Evolutionary conservation across 2,797 vertebrate species (phyloP), one percentile per base, ranked within the genome.

Genomic region (Fistularia commersonii): DNA sequence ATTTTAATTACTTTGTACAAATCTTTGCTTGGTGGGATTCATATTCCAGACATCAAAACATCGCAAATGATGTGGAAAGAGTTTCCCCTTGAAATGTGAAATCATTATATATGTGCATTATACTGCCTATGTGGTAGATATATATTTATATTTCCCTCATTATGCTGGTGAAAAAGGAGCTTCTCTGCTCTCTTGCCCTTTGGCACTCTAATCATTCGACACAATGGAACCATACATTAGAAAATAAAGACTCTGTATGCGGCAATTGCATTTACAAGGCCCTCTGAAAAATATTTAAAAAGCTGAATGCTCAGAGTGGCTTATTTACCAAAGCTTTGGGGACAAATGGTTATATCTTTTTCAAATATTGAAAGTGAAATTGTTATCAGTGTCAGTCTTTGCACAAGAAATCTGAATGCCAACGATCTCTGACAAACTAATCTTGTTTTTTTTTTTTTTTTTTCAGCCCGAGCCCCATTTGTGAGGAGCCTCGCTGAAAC

Each of bases 171-270:
- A 51, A 76, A 65, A 57, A 59, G 64, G 11, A 54, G 48, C 32
- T 14, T 51, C 54, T 58, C 51, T 51, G 58, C 61, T 64, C 54
- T 44, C 9, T 66, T 60, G 53, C 39, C 44, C 50, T 45, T 56
- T 44, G 5, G 66, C 9, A 3, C 52, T 66, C 37, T 53, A 63
- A 68, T 80, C 61, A 70, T 66, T 66, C 61, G 52, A 74, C 63
- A 71, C 55, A 73, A 70, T 60, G 23, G 63, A 32, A 54, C 35
- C 57, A 69, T 62, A 36, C 41, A 64, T 41, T 41, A 54, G 47
- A 65, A 69, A 59, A 64, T 70, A 56, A 51, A 54, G 62, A 54
- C 45, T 56, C 61, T 59, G 57, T 40, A 11, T 35, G 43, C 33
- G 14, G 36, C 41, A 57, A 53, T 41, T 57, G 46, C 41, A 40